Evolutionary conservation across 2,113 vertebrate genomes (phyloP).

Genomic region (Syngnathus typhle): DNA sequence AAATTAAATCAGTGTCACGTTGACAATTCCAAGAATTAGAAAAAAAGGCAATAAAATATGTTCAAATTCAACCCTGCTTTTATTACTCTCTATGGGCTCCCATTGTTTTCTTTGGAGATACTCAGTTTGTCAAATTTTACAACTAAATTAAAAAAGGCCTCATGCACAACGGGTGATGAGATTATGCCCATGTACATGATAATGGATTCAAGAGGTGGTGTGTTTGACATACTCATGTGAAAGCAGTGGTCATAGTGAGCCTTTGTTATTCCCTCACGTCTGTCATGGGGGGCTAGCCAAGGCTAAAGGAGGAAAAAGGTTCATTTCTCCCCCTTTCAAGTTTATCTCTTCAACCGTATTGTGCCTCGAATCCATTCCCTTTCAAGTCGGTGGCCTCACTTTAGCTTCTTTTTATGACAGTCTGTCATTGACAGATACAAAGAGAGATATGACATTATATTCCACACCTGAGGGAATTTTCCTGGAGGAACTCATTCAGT

Average conservation of each 20-base stretch:
- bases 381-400: conserved; percentile 30
- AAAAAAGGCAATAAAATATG: conserved; percentile 20
- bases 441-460: conserved; percentile 29
- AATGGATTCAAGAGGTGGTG: not conserved
- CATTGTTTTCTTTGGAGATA: not conserved
- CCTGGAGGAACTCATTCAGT: conserved; percentile 24
- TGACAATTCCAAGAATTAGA: conserved; percentile 9
- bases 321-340: conserved; percentile 45
- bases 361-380: conserved; percentile 41
- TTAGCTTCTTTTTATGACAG: conserved; percentile 35
- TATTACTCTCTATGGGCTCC: not conserved
- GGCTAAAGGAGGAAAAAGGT: conserved; percentile 24
- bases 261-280: conserved; percentile 17
- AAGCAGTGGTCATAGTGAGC: conserved; percentile 22
- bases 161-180: too few relatives aligned
- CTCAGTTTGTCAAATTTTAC: not conserved
- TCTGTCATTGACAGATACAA: conserved; percentile 18
- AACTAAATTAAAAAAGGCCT: not conserved
- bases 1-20: conserved; percentile 12
- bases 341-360: conserved; percentile 53
- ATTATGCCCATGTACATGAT: not conserved
- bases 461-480: conserved; percentile 29
- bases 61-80: conserved; percentile 13
- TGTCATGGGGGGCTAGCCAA: conserved; percentile 22
- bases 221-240: conserved; percentile 12